A percentile compares a stretch with the other conserved stretches of the same genome.
These are phyloP conservation scores for Python bivittatus DNA, from an alignment of 2,113 vertebrate genomes.

Conservation along the genomic window DNA sequence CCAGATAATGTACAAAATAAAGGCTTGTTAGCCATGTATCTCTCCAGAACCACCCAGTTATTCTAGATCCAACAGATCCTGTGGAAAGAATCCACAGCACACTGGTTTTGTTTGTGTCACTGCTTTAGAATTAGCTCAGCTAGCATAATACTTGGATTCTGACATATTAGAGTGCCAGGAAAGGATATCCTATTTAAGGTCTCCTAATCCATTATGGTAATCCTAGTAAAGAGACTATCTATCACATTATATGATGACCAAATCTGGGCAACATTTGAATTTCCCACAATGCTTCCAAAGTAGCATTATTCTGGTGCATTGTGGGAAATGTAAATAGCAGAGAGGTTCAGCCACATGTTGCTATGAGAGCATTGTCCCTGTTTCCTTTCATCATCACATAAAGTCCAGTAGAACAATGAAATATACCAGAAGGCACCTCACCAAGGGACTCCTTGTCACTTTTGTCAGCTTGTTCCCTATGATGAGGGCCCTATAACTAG, in stretches of 20 bases:
- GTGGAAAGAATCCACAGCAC: background rate
- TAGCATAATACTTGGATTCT: background rate
- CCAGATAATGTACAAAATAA: too few relatives aligned
- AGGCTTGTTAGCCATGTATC: background rate
- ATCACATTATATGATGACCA: background rate
- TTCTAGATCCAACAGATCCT: background rate
- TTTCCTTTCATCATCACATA: background rate
- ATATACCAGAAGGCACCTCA: too few relatives aligned
- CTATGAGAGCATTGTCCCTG: background rate
- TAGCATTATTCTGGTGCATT: background rate
- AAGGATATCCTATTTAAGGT: background rate
- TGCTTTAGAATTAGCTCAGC: background rate
- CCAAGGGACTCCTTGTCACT: too few relatives aligned
- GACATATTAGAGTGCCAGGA: background rate
- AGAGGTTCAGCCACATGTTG: too few relatives aligned
- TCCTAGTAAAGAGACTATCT: background rate
- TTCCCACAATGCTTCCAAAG: background rate
- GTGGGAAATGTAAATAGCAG: background rate
- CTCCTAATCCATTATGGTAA: background rate
- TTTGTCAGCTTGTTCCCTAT: background rate
- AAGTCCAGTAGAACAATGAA: too few relatives aligned
- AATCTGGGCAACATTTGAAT: background rate
- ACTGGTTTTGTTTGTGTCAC: background rate
- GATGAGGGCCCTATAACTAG: background rate
- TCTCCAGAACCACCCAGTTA: background rate